Evolutionary conservation across 2,797 vertebrate genomes (phyloP), one percentile per base, ranked within the genome.

Genomic region (Sebastes ruberrimus): DNA sequence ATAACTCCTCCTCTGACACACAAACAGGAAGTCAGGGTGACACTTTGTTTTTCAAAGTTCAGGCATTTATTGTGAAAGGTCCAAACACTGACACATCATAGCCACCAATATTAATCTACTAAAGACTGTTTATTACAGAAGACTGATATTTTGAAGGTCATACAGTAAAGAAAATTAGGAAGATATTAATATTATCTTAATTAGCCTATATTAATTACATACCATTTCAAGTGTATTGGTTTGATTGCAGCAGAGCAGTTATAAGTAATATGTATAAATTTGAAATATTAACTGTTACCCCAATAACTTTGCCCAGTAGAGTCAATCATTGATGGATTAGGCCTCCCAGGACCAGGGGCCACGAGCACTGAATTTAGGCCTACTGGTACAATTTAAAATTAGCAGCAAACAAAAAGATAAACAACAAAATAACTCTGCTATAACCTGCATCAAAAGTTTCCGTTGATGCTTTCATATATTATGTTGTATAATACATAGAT

Each of bases 1-100:
- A 38, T 7, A 52, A 10, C 90, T 59, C 89, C 90, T 78, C 92
- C 89, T 9, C 10, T 7, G 5, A 6, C 25, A 10, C 3, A 28
- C 38, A 82, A 83, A 86, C 87, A 55, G 88, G 89, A 90, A 90
- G 66, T 56, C 1, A 1, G 11, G 3, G n/a, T 2, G 1, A 2
- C 61, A 7, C 3, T 52, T 33, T 5, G 16, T 20, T 56, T 28
- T 38, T 49, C 2, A 7, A 46, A 46, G n/a, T 49, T 25, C 14
- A 2, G 62, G 2, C 8, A 28, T 25, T 65, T 73, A 78, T 70
- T 74, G 4, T 73, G 66, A 66, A 71, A 61, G 59, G 53, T 4
- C 13, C 13, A n/a, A 25, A 6, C 6, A 10, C 22, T 33, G 16
- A 1, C 35, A 10, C n/a, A 33, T 13, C 1, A 38, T 0, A 16